Evolutionary conservation across 2,113 vertebrate genomes (phyloP), one percentile per base, ranked within the genome.

Genomic region (Nyctibius bracteatus): DNA sequence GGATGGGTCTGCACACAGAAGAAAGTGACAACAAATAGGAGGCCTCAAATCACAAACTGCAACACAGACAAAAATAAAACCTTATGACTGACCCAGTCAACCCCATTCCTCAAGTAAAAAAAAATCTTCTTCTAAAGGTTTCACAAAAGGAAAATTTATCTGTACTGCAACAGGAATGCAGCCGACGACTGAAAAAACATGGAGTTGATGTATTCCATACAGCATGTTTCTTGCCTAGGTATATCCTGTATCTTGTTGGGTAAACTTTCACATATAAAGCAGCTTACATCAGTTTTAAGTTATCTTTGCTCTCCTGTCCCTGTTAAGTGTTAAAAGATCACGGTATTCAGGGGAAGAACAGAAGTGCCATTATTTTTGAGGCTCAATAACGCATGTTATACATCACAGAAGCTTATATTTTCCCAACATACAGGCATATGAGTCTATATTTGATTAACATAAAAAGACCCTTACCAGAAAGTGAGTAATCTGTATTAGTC

Each of bases 401-500:
- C 72, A 95, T 67, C 91, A 87, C 79, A 94, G 85, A 67, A 52
- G 59, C 74, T 61, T 55, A 4, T 79, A 88, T 94, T 97, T 93
- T 63, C 70, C 93, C 88, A 81, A 49, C 65, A 85, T 28, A 62
- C 55, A 91, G 92, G 46, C 82, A 75, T 41, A 88, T 4, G n/a
- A 95, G 92, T 68, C 85, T 68, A 21, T 78, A 90, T 93, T 96
- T 71, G 93, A 97, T 96, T 91, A 95, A 92, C 87, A 95, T 66
- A 91, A 94, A 91, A 95, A 84, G 37, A 72, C 82, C 94, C 98
- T 99, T 98, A 99, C 99, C 99, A 92, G 99, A 99, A 93, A 99
- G 99, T 65, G 99, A 99, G 96, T 99, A 99, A 98, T 99, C 99
- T 23, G 99, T 99, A 98, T 98, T 99, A 97, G 98, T 98, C 96